Conservation (phyloP, 2,888 invertebrate genomes). For the Frankliniella intonsa region DNA sequence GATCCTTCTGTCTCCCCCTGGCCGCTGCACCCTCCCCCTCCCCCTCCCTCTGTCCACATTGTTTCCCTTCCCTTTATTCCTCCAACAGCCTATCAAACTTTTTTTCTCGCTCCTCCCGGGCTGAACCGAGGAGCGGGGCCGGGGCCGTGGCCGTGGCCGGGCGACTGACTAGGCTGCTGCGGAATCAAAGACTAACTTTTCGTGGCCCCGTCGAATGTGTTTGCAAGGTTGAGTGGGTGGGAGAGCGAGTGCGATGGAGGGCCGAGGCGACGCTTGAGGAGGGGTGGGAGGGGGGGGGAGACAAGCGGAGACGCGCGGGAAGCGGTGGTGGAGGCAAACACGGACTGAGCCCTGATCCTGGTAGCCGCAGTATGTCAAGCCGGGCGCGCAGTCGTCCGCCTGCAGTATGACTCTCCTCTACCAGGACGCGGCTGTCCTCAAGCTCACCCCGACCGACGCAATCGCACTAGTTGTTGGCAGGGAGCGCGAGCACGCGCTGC, state of each 20-base stretch:
- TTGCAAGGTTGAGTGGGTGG: slow-evolving; percentile 23
- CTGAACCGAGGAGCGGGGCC: neutral
- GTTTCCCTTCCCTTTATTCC: slow-evolving; percentile 6
- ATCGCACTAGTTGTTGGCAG: too few species aligned
- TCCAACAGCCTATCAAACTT: slow-evolving; percentile 23
- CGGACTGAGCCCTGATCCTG: neutral
- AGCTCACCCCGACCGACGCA: too few species aligned
- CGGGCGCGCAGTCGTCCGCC: neutral
- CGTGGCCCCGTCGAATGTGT: slow-evolving; percentile 12
- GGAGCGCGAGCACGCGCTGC: too few species aligned
- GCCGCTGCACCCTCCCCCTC: neutral
- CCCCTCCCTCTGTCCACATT: neutral
- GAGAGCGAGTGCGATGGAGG: neutral
- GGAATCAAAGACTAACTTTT: slow-evolving; percentile 24
- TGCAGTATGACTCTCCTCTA: too few species aligned
- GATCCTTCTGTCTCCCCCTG: neutral
- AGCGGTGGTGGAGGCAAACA: neutral
- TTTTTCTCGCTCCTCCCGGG: neutral
- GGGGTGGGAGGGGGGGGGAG: neutral
- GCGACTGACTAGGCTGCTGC: neutral
- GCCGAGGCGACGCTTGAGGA: too few species aligned
- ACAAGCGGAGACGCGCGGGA: neutral
- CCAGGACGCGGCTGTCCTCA: too few species aligned
- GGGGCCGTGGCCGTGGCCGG: too few species aligned
- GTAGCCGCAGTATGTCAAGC: neutral